Base-by-base conservation (phyloP, 2,888 invertebrate genomes). In the Galeopsomyia nigrocyanea region DNA sequence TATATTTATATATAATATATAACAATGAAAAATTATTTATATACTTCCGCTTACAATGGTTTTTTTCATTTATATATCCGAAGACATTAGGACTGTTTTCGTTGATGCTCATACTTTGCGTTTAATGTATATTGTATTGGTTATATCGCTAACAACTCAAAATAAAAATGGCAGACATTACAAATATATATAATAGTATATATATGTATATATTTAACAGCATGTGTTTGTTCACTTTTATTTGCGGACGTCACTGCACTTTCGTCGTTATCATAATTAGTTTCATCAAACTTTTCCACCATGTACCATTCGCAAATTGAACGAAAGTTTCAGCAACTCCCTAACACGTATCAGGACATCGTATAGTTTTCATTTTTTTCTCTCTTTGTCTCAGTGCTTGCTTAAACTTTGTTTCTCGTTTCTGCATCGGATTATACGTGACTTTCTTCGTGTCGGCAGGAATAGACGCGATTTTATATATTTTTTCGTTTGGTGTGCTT, bases 391-490 rank as follows among this genome's bases (percentile, higher is more conserved):
- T 51, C 19, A 67, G 53, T 50, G 49, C 53, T 65, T 66, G 49
- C 22, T 62, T 68, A 31, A 5, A 26, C 17, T 60, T 49, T 56
- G 31, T 49, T 57, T 57, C 39, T 51, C 61, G 49, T 31, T 56
- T 65, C 66, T 26, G 17, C 60, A 61, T 74, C 21, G 58, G 31
- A 68, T 71, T 68, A 53, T 53, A 31, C 57, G 17, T 51, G 68
- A 75, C 67, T 75, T 75, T 75, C 73, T 67, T 75, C 61, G 60
- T 72, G 55, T 73, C 67, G 75, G 70, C 67, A 75, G 73, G 73
- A 75, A 73, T 75, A 70, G 56, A 68, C 64, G 67, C 67, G 49
- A 73, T 26, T 26, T 26, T 26, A 5, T 5, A 26, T 72, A 1
- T 10, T 65, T 53, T n/a, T n/a, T n/a, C n/a, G n/a, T n/a, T 68